Evolutionary conservation across 2,888 invertebrate species (phyloP).

Genomic region (Synanthedon vespiformis): DNA sequence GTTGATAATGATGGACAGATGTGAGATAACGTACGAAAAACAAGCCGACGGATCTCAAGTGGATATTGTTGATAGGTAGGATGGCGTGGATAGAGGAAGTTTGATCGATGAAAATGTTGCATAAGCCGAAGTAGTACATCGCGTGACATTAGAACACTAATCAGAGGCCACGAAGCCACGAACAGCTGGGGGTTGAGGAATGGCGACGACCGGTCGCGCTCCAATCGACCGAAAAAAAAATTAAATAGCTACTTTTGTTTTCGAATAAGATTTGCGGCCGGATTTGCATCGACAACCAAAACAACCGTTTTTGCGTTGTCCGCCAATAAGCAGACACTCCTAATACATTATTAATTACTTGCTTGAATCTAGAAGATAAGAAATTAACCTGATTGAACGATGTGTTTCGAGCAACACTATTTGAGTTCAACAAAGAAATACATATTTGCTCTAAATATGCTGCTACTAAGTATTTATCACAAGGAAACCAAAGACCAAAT

Average conservation of each 20-base stretch:
- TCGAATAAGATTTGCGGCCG: slow-evolving; percentile 21
- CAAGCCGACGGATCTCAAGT: neutral
- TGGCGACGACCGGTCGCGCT: slow-evolving; percentile 20
- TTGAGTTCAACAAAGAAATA: too few relatives aligned
- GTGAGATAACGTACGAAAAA: neutral
- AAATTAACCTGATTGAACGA: too few relatives aligned
- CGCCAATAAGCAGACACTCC: too few relatives aligned
- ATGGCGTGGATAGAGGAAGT: slow-evolving; percentile 1
- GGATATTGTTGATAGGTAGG: neutral
- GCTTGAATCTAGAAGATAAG: too few relatives aligned
- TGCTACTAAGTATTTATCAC: too few relatives aligned
- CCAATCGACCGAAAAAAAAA: slow-evolving; percentile 24
- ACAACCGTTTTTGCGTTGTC: neutral
- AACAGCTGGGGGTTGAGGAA: slow-evolving; percentile 23
- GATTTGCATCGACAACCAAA: slow-evolving; percentile 15
- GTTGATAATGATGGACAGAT: too few relatives aligned
- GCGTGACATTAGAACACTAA: slow-evolving; percentile 36
- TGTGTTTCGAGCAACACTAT: too few relatives aligned
- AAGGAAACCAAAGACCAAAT: too few relatives aligned
- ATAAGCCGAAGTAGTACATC: slow-evolving; percentile 15
- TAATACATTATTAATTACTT: too few relatives aligned
- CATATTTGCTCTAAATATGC: too few relatives aligned
- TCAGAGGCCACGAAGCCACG: slow-evolving; percentile 39
- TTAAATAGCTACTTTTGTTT: slow-evolving; percentile 25
- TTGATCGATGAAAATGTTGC: slow-evolving; percentile 27